Conservation (phyloP, 2,113 vertebrate genomes). For the Psittacara wagleri region DNA sequence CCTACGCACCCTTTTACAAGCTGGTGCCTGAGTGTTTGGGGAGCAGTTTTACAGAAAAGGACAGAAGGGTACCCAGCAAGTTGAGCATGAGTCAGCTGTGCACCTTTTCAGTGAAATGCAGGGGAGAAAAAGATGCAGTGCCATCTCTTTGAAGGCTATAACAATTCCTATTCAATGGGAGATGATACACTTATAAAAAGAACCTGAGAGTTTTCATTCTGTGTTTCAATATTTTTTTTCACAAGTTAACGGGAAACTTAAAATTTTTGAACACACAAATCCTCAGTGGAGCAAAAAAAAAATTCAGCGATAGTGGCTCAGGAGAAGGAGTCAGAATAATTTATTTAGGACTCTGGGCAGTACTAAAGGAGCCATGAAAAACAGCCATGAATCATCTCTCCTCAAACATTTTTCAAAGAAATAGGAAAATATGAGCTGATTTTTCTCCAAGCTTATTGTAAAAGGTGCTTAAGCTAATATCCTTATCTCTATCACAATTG, state of each 20-base stretch:
- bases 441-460: neutral
- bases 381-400: neutral
- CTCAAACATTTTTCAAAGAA: neutral
- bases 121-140: neutral
- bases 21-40: neutral
- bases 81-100: neutral
- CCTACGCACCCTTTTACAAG: neutral
- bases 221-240: neutral
- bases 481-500: neutral
- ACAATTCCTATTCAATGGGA: neutral
- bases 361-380: neutral
- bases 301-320: neutral
- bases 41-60: neutral
- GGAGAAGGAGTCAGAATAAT: neutral
- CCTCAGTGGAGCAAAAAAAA: neutral
- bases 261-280: neutral
- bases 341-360: neutral
- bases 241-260: neutral
- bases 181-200: neutral
- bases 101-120: neutral
- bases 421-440: neutral
- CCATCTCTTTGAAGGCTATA: neutral
- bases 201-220: neutral
- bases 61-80: neutral
- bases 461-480: neutral